phyloP scores from a whole-genome alignment of 1,140 invertebrate species.

The Gryllus bimaculatus region DNA sequence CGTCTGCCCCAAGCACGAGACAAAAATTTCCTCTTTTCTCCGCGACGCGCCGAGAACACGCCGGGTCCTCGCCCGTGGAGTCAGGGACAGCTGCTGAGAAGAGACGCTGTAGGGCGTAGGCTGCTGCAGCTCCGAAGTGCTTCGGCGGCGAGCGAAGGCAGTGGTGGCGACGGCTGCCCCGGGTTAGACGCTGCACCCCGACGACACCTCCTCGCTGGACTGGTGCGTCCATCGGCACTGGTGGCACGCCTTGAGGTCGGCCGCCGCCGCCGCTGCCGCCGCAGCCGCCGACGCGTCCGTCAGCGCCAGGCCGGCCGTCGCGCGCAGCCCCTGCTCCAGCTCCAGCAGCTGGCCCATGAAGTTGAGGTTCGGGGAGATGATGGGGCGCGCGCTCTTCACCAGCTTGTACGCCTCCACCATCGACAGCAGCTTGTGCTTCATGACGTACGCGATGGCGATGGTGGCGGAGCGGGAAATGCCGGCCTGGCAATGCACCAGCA shows the following conservation, averaged over 20 bases:
- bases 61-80: too few species aligned
- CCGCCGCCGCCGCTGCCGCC: conserved; percentile 23
- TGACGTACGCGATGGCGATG: conserved; percentile 89
- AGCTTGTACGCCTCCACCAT: conserved; percentile 83
- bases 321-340: conserved; percentile 60
- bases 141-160: neutral
- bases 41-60: neutral
- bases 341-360: conserved; percentile 93
- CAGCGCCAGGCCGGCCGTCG: conserved; percentile 20
- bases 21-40: neutral
- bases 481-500: conserved; percentile 91
- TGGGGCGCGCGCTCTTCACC: conserved; percentile 75
- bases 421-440: conserved; percentile 77
- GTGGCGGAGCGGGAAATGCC: conserved; percentile 91
- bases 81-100: neutral
- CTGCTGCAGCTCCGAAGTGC: neutral
- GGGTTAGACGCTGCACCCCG: conserved; percentile 41
- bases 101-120: neutral
- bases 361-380: conserved; percentile 94
- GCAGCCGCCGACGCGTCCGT: conserved; percentile 28
- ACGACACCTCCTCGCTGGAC: conserved; percentile 40
- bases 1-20: neutral
- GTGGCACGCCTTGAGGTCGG: conserved; percentile 34
- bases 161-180: neutral
- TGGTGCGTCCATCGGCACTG: conserved; percentile 45